Conservation (phyloP, 92 coral and sea anemone genomes). For the Parazoanthus swiftii region DNA sequence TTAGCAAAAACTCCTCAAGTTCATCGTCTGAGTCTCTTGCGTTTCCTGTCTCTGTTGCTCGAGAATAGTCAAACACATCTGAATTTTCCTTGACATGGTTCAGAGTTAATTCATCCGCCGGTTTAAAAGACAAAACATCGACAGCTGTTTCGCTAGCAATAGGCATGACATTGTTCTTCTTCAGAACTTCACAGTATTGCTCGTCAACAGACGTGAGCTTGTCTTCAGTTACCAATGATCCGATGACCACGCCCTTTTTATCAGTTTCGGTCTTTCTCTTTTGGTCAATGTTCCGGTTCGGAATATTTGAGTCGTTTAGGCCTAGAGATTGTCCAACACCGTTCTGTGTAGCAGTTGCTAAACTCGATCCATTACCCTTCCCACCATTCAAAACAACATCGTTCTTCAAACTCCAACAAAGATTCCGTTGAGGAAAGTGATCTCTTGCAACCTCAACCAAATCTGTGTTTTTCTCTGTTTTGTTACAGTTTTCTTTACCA, state of each 20-base stretch:
- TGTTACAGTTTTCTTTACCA: not conserved
- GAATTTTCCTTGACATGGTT: not conserved
- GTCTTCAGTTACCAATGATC: not conserved
- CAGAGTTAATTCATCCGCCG: not conserved
- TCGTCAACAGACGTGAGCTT: not conserved
- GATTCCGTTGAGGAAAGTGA: no score
- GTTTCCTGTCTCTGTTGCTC: not conserved
- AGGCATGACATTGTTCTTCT: not conserved
- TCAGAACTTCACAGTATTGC: not conserved
- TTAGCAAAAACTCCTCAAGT: constrained; percentile 31
- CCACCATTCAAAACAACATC: not conserved
- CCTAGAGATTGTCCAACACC: not conserved
- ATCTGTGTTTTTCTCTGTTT: not conserved
- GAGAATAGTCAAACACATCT: not conserved
- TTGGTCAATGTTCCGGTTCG: not conserved
- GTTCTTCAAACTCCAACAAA: not conserved
- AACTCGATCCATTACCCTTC: not conserved
- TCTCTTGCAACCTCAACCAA: not conserved
- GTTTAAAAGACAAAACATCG: not conserved
- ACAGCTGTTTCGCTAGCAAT: not conserved
- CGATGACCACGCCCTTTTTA: not conserved
- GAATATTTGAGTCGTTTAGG: not conserved
- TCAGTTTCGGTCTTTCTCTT: not conserved
- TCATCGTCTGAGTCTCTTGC: constrained; percentile 34
- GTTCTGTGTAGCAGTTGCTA: not conserved